phyloP scores from a whole-genome alignment of 2,113 vertebrate species.

The Ceyx melanurus region DNA sequence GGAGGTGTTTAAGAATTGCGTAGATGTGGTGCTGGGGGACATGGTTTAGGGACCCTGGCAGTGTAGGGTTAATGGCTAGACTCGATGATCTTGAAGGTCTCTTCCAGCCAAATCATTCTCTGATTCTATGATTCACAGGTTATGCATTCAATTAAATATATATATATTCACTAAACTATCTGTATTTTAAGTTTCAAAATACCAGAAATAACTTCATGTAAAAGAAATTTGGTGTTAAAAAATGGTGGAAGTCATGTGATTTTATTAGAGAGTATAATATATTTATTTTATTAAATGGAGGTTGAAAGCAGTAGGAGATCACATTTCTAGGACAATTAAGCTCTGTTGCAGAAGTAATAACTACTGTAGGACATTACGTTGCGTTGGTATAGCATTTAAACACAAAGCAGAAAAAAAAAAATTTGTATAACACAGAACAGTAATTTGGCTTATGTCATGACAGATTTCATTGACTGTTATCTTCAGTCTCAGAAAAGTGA shows the following conservation, averaged over 20 bases:
- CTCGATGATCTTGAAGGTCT: no score
- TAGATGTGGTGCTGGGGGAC: no score
- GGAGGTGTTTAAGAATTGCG: no score
- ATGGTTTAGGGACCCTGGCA: no score
- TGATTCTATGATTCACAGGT: not conserved
- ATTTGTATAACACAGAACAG: not conserved
- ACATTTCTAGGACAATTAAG: not conserved
- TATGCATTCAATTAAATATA: not conserved
- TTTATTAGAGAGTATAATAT: not conserved
- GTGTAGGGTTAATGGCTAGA: no score
- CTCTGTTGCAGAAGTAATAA: not conserved
- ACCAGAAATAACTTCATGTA: not conserved
- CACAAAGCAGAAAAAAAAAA: not conserved
- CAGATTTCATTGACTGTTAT: not conserved
- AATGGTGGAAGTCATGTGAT: not conserved
- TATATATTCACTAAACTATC: not conserved
- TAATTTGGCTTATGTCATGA: not conserved
- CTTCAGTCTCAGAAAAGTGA: not conserved
- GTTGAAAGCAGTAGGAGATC: not conserved
- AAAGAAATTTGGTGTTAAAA: not conserved
- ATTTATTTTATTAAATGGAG: not conserved
- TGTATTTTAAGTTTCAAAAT: not conserved
- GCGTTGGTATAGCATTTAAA: not conserved
- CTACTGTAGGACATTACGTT: not conserved
- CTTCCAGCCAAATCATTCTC: no score